phyloP scores from a whole-genome alignment of 2,888 invertebrate genomes.

The Flexamia atlantica region DNA sequence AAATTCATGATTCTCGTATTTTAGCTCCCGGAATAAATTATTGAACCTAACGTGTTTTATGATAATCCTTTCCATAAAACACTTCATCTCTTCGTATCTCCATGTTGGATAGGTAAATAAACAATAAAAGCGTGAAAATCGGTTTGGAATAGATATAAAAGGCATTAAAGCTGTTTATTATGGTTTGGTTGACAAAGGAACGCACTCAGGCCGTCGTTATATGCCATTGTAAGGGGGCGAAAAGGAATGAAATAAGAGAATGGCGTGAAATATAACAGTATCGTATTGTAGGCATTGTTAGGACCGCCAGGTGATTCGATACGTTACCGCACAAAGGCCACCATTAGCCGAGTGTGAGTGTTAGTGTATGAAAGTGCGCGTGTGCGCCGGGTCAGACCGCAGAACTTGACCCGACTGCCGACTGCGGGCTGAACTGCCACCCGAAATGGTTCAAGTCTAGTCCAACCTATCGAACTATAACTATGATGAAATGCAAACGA shows the following conservation, averaged over 20 bases:
- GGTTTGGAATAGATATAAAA: constrained; percentile 16
- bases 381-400: neutral
- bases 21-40: too few relatives aligned
- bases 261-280: constrained; percentile 53
- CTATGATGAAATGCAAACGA: too few relatives aligned
- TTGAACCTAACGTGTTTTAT: too few relatives aligned
- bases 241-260: constrained; percentile 48
- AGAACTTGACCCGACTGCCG: neutral
- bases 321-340: constrained; percentile 47
- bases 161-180: constrained; percentile 39
- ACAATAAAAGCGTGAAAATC: constrained; percentile 26
- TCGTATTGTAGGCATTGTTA: constrained; percentile 57
- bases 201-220: constrained; percentile 32
- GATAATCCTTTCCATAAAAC: too few relatives aligned
- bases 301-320: constrained; percentile 27
- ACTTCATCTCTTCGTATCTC: neutral
- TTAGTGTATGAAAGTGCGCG: neutral
- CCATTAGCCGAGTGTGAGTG: constrained; percentile 31
- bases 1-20: too few relatives aligned
- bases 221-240: constrained; percentile 33
- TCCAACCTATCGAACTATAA: too few relatives aligned
- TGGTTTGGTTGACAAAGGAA: constrained; percentile 26
- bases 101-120: neutral
- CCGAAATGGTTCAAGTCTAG: too few relatives aligned
- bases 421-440: too few relatives aligned